Conservation (phyloP, 2,113 vertebrate species). For the Callocephalon fimbriatum region DNA sequence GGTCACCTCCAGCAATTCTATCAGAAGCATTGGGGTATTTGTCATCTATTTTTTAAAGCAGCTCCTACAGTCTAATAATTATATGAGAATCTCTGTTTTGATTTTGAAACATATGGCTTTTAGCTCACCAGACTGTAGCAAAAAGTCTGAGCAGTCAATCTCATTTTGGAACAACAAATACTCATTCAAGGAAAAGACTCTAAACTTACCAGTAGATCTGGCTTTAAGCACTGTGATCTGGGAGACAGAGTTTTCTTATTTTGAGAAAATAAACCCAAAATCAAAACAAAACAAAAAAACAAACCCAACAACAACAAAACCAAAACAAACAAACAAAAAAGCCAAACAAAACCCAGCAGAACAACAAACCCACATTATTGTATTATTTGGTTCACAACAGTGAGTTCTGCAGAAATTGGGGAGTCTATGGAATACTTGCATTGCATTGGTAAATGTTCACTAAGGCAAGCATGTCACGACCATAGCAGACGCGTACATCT, state of each 20-base stretch:
- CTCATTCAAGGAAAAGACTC: neutral
- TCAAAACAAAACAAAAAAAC: neutral
- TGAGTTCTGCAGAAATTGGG: neutral
- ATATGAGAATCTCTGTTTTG: neutral
- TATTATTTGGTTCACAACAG: neutral
- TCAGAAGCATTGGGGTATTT: neutral
- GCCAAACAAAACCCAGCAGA: neutral
- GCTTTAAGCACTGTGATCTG: rapidly evolving
- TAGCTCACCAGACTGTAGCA: neutral
- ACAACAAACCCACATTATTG: neutral
- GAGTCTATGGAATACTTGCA: neutral
- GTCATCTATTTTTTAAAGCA: slow-evolving; percentile 18
- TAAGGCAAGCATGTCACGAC: rapidly evolving
- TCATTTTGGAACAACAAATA: slow-evolving; percentile 7
- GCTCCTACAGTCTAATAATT: neutral
- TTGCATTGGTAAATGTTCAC: neutral
- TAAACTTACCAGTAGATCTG: neutral
- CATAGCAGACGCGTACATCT: neutral
- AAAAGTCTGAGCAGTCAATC: slow-evolving; percentile 12
- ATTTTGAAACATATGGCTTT: slow-evolving; percentile 18
- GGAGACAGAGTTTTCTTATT: neutral
- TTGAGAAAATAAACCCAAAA: neutral
- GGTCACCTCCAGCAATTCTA: slow-evolving; percentile 21
- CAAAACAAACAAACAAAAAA: neutral
- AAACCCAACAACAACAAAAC: neutral